These are phyloP conservation scores for Digitonthophagus gazella DNA, from an alignment of 2,888 invertebrate genomes.

Conservation along the genomic window DNA sequence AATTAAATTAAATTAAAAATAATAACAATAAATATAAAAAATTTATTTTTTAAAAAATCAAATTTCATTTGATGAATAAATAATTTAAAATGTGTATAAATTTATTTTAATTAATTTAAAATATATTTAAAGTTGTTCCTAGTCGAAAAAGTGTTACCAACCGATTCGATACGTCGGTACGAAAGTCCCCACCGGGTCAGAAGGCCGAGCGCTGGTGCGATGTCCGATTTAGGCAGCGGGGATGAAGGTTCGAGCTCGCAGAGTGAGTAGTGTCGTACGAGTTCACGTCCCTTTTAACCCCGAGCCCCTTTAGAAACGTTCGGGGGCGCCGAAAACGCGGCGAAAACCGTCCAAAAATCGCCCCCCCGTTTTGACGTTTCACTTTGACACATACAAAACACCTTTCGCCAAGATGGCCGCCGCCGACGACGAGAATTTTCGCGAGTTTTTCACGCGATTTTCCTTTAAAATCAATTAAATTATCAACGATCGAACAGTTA, in stretches of 20 bases:
- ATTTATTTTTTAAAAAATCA: too few relatives aligned
- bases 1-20: too few relatives aligned
- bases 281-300: not conserved
- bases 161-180: constrained; percentile 11
- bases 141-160: too few relatives aligned
- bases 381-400: constrained; percentile 30
- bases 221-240: constrained; percentile 79
- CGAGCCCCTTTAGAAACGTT: constrained; percentile 17
- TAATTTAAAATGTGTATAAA: too few relatives aligned
- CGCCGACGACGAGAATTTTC: not conserved
- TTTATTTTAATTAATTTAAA: too few relatives aligned
- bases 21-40: too few relatives aligned
- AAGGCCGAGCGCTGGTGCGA: constrained; percentile 54
- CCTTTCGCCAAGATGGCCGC: constrained; percentile 31
- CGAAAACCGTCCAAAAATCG: constrained; percentile 19
- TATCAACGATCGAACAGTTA: too few relatives aligned
- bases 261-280: constrained; percentile 59
- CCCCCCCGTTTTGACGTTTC: constrained; percentile 29
- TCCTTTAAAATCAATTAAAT: constrained; percentile 22
- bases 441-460: constrained; percentile 16
- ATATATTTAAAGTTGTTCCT: too few relatives aligned
- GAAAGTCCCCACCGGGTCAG: constrained; percentile 42
- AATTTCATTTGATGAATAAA: too few relatives aligned
- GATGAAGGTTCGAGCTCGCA: constrained; percentile 77
- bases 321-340: constrained; percentile 23